Percentiles rank a stretch among this genome's conserved stretches.
Evolutionary conservation across 2,113 vertebrate genomes (phyloP).

Genomic region (Acanthochromis polyacanthus): DNA sequence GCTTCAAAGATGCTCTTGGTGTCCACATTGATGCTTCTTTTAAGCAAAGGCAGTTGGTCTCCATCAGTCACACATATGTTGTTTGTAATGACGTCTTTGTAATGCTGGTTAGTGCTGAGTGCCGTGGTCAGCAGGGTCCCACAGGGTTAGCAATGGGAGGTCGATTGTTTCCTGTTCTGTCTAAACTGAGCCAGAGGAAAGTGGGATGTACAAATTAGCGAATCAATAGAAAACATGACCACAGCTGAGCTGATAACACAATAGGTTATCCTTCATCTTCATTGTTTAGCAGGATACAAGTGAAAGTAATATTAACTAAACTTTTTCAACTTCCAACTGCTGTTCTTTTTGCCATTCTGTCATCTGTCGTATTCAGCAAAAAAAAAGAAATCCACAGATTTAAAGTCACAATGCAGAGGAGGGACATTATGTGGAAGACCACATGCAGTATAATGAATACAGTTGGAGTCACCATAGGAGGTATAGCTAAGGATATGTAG

Average conservation of each 20-base stretch:
- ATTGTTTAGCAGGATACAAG: conserved; percentile 62
- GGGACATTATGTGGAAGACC: conserved; percentile 23
- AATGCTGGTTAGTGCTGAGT: conserved; percentile 59
- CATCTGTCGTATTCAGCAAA: conserved; percentile 43
- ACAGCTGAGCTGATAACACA: conserved; percentile 65
- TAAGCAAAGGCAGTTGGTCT: conserved; percentile 58
- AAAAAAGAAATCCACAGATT: conserved; percentile 16
- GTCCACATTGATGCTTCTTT: conserved; percentile 55
- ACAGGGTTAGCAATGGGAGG: conserved; percentile 71
- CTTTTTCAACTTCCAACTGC: conserved; percentile 54
- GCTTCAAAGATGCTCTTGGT: conserved; percentile 55
- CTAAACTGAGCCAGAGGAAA: conserved; percentile 61
- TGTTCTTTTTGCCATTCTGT: conserved; percentile 30
- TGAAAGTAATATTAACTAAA: conserved; percentile 60
- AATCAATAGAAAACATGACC: conserved; percentile 75
- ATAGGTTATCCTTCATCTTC: conserved; percentile 58
- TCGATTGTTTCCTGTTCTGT: conserved; percentile 74
- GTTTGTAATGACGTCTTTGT: conserved; percentile 74
- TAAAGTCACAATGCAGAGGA: conserved; percentile 22
- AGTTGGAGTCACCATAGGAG: conserved; percentile 54
- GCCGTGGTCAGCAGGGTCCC: conserved; percentile 77
- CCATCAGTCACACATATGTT: conserved; percentile 83
- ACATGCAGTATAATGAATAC: conserved; percentile 48
- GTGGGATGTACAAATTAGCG: conserved; percentile 79
- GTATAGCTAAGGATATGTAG: conserved; percentile 42